Conservation (phyloP, 2,797 vertebrate species). For the Phoxinus dragarum region DNA sequence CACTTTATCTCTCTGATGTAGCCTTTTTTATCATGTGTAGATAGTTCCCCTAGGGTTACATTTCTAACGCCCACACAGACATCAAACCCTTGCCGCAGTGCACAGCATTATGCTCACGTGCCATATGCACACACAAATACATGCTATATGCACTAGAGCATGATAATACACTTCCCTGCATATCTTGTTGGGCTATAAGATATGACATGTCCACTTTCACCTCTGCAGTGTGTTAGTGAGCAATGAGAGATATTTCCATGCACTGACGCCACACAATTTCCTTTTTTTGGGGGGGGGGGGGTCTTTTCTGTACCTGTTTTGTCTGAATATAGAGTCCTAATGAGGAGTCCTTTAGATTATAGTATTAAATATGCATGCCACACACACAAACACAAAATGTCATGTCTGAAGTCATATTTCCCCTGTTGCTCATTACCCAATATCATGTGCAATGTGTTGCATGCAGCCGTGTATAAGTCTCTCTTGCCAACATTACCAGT, state of each 20-base stretch:
- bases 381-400: conserved; percentile 34
- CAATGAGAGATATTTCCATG: conserved; percentile 2
- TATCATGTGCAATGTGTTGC: conserved; percentile 20
- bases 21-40: conserved; percentile 27
- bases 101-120: neutral
- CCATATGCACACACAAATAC: neutral
- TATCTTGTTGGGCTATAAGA: neutral
- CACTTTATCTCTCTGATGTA: conserved; percentile 12
- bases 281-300: conserved; percentile 14
- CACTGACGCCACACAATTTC: neutral
- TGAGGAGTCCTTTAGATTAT: neutral
- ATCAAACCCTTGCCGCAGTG: conserved; percentile 8
- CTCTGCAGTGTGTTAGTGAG: neutral
- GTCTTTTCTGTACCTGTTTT: neutral
- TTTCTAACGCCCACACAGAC: conserved; percentile 23
- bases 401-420: conserved; percentile 30
- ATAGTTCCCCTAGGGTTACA: conserved; percentile 18
- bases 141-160: neutral
- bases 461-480: conserved; percentile 1
- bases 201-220: neutral
- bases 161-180: neutral
- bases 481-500: neutral
- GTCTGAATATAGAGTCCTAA: conserved; percentile 17
- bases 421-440: conserved; percentile 44
- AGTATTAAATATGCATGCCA: conserved; percentile 14